phyloP scores from a whole-genome alignment of 1,140 invertebrate species.

The Dolichoris vasculosae region DNA sequence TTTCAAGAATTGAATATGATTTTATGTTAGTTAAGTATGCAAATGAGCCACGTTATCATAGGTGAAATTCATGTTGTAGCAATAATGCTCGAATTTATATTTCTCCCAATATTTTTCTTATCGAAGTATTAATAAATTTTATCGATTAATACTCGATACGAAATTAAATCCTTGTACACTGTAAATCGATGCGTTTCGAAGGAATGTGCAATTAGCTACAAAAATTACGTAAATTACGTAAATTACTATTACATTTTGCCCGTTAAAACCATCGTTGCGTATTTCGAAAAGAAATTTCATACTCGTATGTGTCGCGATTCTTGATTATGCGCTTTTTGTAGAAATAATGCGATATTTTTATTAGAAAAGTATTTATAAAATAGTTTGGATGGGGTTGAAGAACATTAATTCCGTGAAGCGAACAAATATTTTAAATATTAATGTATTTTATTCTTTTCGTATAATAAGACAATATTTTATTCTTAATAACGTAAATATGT shows the following conservation, averaged over 20 bases:
- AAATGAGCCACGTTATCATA: neutral
- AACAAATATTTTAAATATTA: too few species aligned
- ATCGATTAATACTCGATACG: neutral
- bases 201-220: neutral
- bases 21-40: slow-evolving; percentile 4
- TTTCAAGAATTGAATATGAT: neutral
- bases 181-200: neutral
- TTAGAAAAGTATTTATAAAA: too few species aligned
- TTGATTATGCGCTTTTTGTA: too few species aligned
- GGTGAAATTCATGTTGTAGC: neutral
- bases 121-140: neutral
- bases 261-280: too few species aligned
- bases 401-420: too few species aligned
- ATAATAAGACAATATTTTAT: too few species aligned
- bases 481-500: too few species aligned
- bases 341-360: too few species aligned
- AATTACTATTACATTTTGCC: neutral
- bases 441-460: too few species aligned
- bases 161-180: neutral
- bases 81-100: slow-evolving; percentile 19
- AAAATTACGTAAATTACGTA: neutral
- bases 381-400: too few species aligned
- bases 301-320: too few species aligned
- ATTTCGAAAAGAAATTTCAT: too few species aligned
- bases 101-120: neutral